Percentiles rank a stretch among this genome's conserved stretches.
Evolutionary conservation across 2,113 vertebrate genomes (phyloP).

Genomic region (Asarcornis scutulata): DNA sequence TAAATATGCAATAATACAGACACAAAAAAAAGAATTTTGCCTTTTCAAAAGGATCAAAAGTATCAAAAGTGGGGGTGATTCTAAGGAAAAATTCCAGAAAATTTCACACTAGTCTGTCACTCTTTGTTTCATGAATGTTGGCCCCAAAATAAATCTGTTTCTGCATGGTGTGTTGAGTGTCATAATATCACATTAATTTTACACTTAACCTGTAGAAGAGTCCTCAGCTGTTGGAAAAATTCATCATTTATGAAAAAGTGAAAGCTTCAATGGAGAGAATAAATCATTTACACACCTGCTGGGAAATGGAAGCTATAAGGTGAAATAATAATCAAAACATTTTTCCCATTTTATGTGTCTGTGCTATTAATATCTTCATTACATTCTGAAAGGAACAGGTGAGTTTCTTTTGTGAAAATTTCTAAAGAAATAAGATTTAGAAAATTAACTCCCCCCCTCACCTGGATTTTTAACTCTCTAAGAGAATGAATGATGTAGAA

Average conservation of each 20-base stretch:
- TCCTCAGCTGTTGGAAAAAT: neutral
- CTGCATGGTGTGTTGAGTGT: neutral
- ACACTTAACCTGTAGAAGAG: neutral
- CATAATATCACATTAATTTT: neutral
- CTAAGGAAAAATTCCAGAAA: neutral
- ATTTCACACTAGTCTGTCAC: fast-evolving
- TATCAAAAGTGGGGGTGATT: neutral
- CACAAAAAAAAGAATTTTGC: neutral
- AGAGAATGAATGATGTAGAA: neutral
- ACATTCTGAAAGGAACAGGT: constrained; percentile 3
- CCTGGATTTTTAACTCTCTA: neutral
- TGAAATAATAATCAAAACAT: neutral
- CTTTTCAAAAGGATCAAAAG: neutral
- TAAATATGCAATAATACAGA: neutral
- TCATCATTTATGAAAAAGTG: neutral
- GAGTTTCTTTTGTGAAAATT: neutral
- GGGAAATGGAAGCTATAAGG: neutral
- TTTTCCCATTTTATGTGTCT: neutral
- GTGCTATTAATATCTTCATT: neutral
- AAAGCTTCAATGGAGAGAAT: neutral
- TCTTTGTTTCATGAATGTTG: neutral
- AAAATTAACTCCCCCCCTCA: neutral
- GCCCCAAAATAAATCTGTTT: neutral
- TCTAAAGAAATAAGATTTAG: neutral
- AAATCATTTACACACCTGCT: neutral